A percentile compares a stretch with the other conserved stretches of the same genome.
Conservation (phyloP, 2,888 invertebrate species). For the Patella pellucida region DNA sequence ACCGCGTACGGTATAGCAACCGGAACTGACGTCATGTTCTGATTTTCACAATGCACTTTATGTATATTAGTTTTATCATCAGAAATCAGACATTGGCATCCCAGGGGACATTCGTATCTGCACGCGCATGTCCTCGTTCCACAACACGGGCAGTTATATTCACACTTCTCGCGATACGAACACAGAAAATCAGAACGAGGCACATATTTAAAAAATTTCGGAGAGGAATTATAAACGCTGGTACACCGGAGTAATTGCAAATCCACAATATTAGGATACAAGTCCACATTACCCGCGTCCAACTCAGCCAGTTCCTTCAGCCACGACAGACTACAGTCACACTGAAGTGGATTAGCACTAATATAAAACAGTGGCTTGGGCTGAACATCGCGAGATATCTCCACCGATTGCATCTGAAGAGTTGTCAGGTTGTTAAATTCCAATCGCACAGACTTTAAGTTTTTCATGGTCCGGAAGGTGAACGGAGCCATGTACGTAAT, state of each 20-base stretch:
- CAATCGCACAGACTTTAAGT: constrained; percentile 44
- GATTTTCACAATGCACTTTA: constrained; percentile 38
- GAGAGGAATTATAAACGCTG: constrained; percentile 34
- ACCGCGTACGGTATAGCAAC: constrained; percentile 42
- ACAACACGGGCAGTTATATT: constrained; percentile 48
- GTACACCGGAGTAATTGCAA: constrained; percentile 41
- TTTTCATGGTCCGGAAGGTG: constrained; percentile 47
- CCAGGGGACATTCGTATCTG: constrained; percentile 47
- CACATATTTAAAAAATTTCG: constrained; percentile 21
- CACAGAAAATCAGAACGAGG: constrained; percentile 47
- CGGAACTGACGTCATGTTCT: constrained; percentile 38
- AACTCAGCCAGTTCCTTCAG: constrained; percentile 38
- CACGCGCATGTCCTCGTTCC: constrained; percentile 50
- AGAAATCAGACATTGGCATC: constrained; percentile 44
- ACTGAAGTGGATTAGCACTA: constrained; percentile 46
- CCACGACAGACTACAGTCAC: constrained; percentile 56
- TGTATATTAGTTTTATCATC: constrained; percentile 29
- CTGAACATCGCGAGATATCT: constrained; percentile 22
- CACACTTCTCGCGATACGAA: constrained; percentile 46
- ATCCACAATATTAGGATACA: constrained; percentile 26
- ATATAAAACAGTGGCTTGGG: constrained; percentile 42
- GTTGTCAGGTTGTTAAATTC: constrained; percentile 44
- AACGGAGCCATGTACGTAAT: constrained; percentile 43
- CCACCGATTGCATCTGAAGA: constrained; percentile 31
- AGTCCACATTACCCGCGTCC: constrained; percentile 24